A percentile compares a stretch with the other conserved stretches of the same genome.
These are phyloP conservation scores for Onychomys leucogaster DNA, from an alignment of 2,797 vertebrate species.

Conservation along the genomic window DNA sequence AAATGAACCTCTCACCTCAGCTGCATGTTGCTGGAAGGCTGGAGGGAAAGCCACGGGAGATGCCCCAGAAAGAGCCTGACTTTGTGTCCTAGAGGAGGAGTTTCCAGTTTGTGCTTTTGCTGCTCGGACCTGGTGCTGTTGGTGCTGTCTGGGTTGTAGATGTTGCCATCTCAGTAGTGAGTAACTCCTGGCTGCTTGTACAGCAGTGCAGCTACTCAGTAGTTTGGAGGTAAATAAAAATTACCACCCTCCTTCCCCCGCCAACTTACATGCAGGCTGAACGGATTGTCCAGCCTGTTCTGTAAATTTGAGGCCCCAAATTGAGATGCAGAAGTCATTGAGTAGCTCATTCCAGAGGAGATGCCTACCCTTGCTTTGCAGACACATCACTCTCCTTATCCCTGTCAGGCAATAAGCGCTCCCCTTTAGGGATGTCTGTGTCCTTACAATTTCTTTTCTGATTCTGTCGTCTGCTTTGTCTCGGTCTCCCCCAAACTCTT, in stretches of 20 bases:
- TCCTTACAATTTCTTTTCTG: background rate
- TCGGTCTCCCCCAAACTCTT: background rate
- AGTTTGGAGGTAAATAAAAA: background rate
- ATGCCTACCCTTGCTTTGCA: background rate
- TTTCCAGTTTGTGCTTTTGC: background rate
- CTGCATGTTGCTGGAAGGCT: background rate
- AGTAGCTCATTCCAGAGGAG: background rate
- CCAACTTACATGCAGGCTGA: background rate
- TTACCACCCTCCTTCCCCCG: fast-evolving
- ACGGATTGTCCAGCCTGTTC: background rate
- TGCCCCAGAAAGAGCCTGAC: background rate
- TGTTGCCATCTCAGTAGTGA: background rate
- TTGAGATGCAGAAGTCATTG: background rate
- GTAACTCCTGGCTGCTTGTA: background rate
- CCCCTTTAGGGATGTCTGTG: background rate
- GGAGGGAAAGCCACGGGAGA: background rate
- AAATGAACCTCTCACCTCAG: background rate
- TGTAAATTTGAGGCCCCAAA: background rate
- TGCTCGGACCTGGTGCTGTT: background rate
- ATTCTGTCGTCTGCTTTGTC: background rate
- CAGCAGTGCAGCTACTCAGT: background rate
- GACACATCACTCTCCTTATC: background rate
- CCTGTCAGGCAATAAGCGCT: background rate
- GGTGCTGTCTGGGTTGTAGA: background rate
- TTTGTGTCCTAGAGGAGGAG: background rate